Conservation (phyloP, 2,888 invertebrate species). For the Synergus gifuensis region DNA sequence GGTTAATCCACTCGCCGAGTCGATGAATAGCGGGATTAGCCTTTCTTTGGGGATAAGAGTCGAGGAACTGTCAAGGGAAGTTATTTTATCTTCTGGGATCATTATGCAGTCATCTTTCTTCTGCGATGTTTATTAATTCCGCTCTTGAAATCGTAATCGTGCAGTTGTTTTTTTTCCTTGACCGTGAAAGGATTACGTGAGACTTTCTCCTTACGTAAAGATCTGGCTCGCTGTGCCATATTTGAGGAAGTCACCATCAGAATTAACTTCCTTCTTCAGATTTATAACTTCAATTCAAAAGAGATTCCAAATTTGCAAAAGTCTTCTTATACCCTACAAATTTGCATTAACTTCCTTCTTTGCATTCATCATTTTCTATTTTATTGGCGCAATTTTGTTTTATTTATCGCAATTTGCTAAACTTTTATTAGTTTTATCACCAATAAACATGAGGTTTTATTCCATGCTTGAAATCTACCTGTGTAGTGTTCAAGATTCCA, state of each 20-base stretch:
- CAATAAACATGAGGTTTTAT: conserved; percentile 32
- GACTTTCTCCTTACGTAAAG: conserved; percentile 18
- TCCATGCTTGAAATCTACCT: neutral
- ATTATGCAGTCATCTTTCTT: neutral
- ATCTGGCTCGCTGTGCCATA: neutral
- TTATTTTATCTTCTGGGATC: neutral
- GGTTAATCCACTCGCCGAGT: neutral
- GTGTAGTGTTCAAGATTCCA: neutral
- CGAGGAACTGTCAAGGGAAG: neutral
- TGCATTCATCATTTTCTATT: neutral
- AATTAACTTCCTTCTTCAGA: conserved; percentile 21
- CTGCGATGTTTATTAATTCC: conserved; percentile 14
- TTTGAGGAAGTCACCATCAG: conserved; percentile 14
- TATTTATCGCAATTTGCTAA: neutral
- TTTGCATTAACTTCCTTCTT: conserved; percentile 13
- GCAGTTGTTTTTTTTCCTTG: conserved; percentile 18
- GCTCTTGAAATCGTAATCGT: conserved; percentile 24
- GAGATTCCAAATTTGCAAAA: neutral
- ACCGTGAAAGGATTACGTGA: conserved; percentile 29
- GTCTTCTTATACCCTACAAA: neutral
- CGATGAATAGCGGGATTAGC: neutral
- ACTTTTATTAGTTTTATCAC: conserved; percentile 12
- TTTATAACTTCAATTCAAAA: neutral
- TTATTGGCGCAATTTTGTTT: neutral
- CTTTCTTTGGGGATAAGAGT: neutral